phyloP scores from a whole-genome alignment of 2,797 vertebrate genomes.

The Pempheris klunzingeri region DNA sequence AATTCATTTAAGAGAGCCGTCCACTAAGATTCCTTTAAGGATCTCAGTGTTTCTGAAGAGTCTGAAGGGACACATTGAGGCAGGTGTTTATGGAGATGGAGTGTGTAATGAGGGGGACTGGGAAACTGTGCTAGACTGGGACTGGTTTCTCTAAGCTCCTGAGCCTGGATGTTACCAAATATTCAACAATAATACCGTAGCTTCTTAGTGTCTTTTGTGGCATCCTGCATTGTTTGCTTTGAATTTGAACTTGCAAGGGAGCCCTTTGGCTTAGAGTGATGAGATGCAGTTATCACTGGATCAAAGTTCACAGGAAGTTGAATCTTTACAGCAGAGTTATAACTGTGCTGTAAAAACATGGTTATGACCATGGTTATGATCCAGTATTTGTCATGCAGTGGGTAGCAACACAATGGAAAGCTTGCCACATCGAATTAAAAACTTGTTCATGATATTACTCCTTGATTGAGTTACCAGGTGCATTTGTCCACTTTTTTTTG shows the following conservation, averaged over 20 bases:
- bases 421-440: conserved; percentile 3
- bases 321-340: background rate
- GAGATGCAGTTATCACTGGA: background rate
- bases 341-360: background rate
- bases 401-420: background rate
- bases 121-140: conserved; percentile 16
- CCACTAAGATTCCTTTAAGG: conserved; percentile 17
- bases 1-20: conserved; percentile 25
- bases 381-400: background rate
- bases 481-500: conserved; percentile 12
- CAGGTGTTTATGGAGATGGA: conserved; percentile 56
- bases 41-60: conserved; percentile 20
- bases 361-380: no score
- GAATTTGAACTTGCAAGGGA: conserved; percentile 28
- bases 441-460: background rate
- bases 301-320: conserved; percentile 21
- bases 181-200: background rate
- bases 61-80: conserved; percentile 26
- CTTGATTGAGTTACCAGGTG: background rate
- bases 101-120: conserved; percentile 33
- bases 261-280: conserved; percentile 1
- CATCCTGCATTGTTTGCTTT: conserved; percentile 7
- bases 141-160: conserved; percentile 21
- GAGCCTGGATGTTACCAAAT: conserved; percentile 13
- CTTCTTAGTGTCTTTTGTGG: background rate